Base-by-base conservation (phyloP, 2,888 invertebrate species). In the Oligia strigilis region DNA sequence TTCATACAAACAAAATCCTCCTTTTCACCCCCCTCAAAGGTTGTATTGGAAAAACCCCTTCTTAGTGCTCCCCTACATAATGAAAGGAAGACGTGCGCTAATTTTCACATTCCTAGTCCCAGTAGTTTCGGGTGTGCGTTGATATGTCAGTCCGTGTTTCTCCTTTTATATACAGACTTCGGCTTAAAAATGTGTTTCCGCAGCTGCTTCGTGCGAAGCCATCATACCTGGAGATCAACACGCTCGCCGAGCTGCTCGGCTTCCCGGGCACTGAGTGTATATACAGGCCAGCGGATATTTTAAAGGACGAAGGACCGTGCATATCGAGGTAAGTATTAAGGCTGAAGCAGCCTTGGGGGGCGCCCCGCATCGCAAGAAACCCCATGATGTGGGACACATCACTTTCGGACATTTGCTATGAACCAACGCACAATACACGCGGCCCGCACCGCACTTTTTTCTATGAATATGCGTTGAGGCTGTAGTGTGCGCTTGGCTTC, bases 161-260 rank as follows among this genome's bases (percentile, higher is more conserved):
- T 40, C 40, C 40, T 40, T 43, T 43, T 43, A 8, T 43, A 66
- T 4, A 40, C 43, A 43, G n/a, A 17, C 9, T 46, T 17, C 17
- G 43, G 9, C 5, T 69, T 29, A 49, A 49, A 49, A 49, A 13
- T 29, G 62, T 40, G 29, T 70, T 6, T 13, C 29, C 8, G 23
- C 84, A 96, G 96, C 86, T 96, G 65, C 90, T 97, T 23, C 95
- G 96, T n/a, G 94, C 96, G 0, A 87, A 88, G 9, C 96, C 96
- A 0, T 82, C 93, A 4, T 96, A 96, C 90, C 92, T 94, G 70
- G 96, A 97, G 23, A 94, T 96, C 62, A 94, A 94, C 83, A 0
- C 92, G 88, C 87, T 97, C 29, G 95, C 96, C 0, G 95, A 94
- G 11, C 90, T 96, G 75, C 93, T 97, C 13, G 96, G 96, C 17